Conservation (phyloP, 2,888 invertebrate genomes). For the Helicoverpa assulta region DNA sequence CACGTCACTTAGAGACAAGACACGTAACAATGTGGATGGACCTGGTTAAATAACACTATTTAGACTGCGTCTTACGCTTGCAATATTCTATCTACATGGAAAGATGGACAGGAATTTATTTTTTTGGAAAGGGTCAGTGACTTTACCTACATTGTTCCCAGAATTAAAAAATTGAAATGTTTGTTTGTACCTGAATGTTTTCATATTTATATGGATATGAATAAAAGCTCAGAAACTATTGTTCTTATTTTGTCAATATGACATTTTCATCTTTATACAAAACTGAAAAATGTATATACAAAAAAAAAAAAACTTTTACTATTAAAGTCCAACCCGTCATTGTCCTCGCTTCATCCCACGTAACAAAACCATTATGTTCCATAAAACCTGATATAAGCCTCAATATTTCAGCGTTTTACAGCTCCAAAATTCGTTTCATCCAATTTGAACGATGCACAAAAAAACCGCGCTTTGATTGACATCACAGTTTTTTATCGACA, state of each 20-base stretch:
- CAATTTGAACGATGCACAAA: slow-evolving; percentile 42
- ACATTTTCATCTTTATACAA: background rate
- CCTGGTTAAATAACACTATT: slow-evolving; percentile 10
- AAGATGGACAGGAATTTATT: too few species aligned
- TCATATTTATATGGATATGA: too few species aligned
- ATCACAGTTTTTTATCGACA: slow-evolving; percentile 39
- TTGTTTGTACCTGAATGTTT: too few species aligned
- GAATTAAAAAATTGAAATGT: too few species aligned
- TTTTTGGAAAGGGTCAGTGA: too few species aligned
- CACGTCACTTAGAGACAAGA: slow-evolving; percentile 7
- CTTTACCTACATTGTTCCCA: too few species aligned
- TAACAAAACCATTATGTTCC: background rate
- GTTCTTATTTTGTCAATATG: background rate
- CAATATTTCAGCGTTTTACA: slow-evolving; percentile 20
- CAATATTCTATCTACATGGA: too few species aligned
- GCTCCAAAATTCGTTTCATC: slow-evolving; percentile 27
- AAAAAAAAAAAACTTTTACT: background rate
- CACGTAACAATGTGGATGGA: slow-evolving; percentile 3
- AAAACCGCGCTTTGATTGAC: slow-evolving; percentile 53
- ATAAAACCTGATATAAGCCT: slow-evolving; percentile 12
- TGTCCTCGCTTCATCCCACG: background rate
- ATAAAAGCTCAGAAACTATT: background rate
- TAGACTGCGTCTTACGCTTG: too few species aligned
- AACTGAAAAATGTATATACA: background rate
- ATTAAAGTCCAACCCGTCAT: background rate